These are phyloP conservation scores for Leptura quadrifasciata DNA, from an alignment of 2,888 invertebrate genomes.

Conservation along the genomic window DNA sequence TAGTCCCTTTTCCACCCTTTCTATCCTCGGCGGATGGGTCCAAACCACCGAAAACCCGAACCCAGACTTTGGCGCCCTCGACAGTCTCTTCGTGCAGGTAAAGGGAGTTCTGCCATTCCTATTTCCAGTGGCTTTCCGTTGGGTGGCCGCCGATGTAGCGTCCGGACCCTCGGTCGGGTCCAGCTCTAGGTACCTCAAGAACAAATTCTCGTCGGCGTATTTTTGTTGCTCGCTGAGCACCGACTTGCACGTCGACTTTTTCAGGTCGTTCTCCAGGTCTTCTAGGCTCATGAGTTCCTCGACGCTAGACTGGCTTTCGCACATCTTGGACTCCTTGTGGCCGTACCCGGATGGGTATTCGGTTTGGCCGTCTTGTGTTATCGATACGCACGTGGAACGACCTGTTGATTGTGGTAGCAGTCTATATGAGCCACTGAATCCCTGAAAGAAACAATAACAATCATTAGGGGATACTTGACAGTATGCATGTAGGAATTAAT, in stretches of 20 bases:
- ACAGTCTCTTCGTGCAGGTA: conserved; percentile 83
- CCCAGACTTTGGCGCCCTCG: conserved; percentile 74
- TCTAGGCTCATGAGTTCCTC: conserved; percentile 71
- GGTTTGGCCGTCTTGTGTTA: conserved; percentile 59
- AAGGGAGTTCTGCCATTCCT: conserved; percentile 85
- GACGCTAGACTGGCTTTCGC: conserved; percentile 74
- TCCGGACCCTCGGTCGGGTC: conserved; percentile 84
- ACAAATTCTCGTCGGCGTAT: conserved; percentile 85
- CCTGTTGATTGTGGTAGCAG: conserved; percentile 82
- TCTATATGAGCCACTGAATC: conserved; percentile 82
- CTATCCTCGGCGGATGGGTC: conserved; percentile 91
- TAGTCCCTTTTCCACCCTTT: conserved; percentile 87
- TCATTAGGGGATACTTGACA: no score
- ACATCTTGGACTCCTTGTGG: conserved; percentile 66
- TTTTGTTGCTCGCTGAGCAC: conserved; percentile 75
- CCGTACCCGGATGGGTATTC: conserved; percentile 44
- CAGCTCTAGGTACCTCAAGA: conserved; percentile 84
- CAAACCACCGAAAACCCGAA: conserved; percentile 92
- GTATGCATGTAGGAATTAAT: no score
- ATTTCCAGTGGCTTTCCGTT: conserved; percentile 75
- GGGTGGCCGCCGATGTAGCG: conserved; percentile 75
- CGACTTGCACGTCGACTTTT: conserved; percentile 63
- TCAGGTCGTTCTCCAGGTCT: conserved; percentile 67
- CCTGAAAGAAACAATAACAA: conserved; percentile 73
- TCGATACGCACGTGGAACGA: conserved; percentile 73